phyloP scores from a whole-genome alignment of 2,888 invertebrate genomes.

The Acrobasis repandana region DNA sequence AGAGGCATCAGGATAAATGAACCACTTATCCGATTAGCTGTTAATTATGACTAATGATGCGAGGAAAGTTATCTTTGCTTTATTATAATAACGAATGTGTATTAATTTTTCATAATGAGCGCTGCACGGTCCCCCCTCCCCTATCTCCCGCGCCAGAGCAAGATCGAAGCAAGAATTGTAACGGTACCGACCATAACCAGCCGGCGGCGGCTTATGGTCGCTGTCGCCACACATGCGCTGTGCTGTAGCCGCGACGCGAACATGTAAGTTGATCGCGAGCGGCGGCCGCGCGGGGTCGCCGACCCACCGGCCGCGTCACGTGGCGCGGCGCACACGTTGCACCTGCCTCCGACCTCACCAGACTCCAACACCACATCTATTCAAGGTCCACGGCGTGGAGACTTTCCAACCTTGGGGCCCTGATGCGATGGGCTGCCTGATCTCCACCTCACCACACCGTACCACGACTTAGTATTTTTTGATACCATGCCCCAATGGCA shows the following conservation, averaged over 20 bases:
- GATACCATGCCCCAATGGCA: no score
- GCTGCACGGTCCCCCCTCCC: constrained; percentile 26
- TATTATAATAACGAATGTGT: constrained; percentile 5
- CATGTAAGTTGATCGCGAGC: constrained; percentile 34
- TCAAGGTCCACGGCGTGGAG: not conserved
- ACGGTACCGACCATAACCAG: constrained; percentile 54
- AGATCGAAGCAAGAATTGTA: constrained; percentile 62
- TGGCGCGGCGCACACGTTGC: constrained; percentile 21
- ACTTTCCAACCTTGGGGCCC: no score
- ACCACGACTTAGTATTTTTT: no score
- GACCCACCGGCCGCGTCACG: constrained; percentile 22
- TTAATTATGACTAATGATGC: constrained; percentile 13
- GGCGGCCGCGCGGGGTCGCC: constrained; percentile 27
- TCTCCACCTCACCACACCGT: no score
- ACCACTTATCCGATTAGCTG: not conserved
- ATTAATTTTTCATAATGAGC: constrained; percentile 14
- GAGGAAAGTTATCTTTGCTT: not conserved
- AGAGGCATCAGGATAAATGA: not conserved
- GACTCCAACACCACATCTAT: not conserved
- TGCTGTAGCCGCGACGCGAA: constrained; percentile 30
- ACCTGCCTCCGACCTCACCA: constrained; percentile 1
- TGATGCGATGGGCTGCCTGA: no score
- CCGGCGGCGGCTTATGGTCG: constrained; percentile 27
- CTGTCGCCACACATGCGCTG: constrained; percentile 12
- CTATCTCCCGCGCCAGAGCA: constrained; percentile 38